These are phyloP conservation scores for Danio choprae DNA, from an alignment of 2,797 vertebrate species.

Conservation along the genomic window DNA sequence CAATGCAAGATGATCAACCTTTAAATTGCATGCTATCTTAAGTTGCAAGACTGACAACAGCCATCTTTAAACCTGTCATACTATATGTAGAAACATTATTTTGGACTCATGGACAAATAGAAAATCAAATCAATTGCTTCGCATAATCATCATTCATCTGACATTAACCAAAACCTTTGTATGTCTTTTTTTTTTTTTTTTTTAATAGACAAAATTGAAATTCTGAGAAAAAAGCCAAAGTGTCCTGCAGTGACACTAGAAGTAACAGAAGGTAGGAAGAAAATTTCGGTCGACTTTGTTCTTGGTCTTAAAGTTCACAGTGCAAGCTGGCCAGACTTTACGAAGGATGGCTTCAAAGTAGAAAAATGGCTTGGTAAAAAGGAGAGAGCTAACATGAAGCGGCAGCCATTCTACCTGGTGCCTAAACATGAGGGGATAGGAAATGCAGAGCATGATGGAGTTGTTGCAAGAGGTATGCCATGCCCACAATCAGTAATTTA, in stretches of 20 bases:
- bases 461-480: slow-evolving; percentile 67
- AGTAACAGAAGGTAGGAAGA: slow-evolving; percentile 58
- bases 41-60: too few relatives aligned
- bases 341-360: slow-evolving; percentile 75
- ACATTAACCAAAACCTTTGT: not conserved
- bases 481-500: not conserved
- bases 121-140: too few relatives aligned
- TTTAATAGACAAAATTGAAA: slow-evolving; percentile 42
- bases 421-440: slow-evolving; percentile 84
- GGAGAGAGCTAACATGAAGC: slow-evolving; percentile 62
- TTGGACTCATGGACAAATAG: too few relatives aligned
- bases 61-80: too few relatives aligned
- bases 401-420: slow-evolving; percentile 75
- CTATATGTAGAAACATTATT: too few relatives aligned
- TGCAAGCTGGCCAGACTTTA: slow-evolving; percentile 77
- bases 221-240: slow-evolving; percentile 73
- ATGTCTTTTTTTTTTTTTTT: not conserved
- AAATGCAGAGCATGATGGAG: slow-evolving; percentile 53
- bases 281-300: slow-evolving; percentile 86
- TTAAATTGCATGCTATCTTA: too few relatives aligned
- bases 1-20: too few relatives aligned
- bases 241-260: slow-evolving; percentile 87
- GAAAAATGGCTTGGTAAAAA: slow-evolving; percentile 82
- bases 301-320: slow-evolving; percentile 75
- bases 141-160: too few relatives aligned